These are phyloP conservation scores for Piliocolobus tephrosceles DNA, from an alignment of 2,113 vertebrate genomes.

Conservation along the genomic window DNA sequence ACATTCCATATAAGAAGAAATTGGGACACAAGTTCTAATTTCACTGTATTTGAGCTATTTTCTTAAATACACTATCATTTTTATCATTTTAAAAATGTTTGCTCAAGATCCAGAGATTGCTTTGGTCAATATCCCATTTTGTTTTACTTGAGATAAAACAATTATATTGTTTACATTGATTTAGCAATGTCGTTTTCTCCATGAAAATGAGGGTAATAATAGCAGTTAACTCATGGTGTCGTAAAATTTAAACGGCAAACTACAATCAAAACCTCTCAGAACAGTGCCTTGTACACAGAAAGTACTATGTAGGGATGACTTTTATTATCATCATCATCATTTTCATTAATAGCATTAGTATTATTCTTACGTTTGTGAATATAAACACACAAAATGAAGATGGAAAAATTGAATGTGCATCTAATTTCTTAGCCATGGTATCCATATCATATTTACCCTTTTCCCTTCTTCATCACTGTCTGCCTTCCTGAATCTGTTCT, in stretches of 20 bases:
- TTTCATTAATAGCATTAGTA: neutral
- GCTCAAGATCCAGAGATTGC: neutral
- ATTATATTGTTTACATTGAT: neutral
- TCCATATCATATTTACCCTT: neutral
- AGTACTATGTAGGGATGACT: neutral
- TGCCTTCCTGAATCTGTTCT: neutral
- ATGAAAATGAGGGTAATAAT: neutral
- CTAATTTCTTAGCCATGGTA: neutral
- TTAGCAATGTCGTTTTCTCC: neutral
- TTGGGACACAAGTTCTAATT: neutral
- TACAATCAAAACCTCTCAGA: neutral
- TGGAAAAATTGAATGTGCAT: neutral
- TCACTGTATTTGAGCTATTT: neutral
- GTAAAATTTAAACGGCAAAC: neutral
- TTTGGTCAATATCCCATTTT: neutral
- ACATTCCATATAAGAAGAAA: neutral
- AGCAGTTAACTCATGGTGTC: neutral
- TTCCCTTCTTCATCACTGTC: too few species aligned
- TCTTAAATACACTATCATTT: neutral
- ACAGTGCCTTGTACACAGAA: neutral
- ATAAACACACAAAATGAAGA: neutral
- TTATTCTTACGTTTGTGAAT: neutral
- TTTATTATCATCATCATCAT: neutral
- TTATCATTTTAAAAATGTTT: neutral
- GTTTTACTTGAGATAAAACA: constrained; percentile 2